These are phyloP conservation scores for Noctua pronuba DNA, from an alignment of 2,888 invertebrate genomes.

Conservation along the genomic window DNA sequence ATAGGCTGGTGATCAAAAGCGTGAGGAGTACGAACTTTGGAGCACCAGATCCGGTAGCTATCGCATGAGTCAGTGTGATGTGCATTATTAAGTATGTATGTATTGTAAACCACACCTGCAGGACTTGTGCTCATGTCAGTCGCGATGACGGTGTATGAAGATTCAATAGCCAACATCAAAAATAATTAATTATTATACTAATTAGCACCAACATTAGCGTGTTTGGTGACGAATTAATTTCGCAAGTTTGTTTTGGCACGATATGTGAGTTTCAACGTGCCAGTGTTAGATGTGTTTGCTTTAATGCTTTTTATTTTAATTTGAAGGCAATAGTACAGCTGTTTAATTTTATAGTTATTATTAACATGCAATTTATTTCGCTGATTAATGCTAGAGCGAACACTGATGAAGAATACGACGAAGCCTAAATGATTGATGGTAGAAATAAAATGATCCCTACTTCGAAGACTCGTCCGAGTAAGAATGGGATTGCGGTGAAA, in stretches of 20 bases:
- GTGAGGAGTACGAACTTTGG: constrained; percentile 58
- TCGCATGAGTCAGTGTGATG: constrained; percentile 73
- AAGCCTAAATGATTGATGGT: constrained; percentile 68
- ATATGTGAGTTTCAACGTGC: constrained; percentile 45
- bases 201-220: constrained; percentile 73
- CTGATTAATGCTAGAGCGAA: constrained; percentile 64
- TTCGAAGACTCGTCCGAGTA: constrained; percentile 10
- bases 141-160: constrained; percentile 70
- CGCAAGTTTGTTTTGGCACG: constrained; percentile 68
- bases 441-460: constrained; percentile 57
- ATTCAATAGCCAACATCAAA: constrained; percentile 72
- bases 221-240: constrained; percentile 68
- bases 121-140: constrained; percentile 75
- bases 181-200: constrained; percentile 64
- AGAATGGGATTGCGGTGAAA: constrained; percentile 28
- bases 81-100: constrained; percentile 75
- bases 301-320: constrained; percentile 55
- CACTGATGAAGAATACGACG: constrained; percentile 69
- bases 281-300: constrained; percentile 63
- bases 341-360: constrained; percentile 58
- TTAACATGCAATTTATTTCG: constrained; percentile 66
- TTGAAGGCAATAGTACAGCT: constrained; percentile 59
- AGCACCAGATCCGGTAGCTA: constrained; percentile 67
- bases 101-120: constrained; percentile 76
- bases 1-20: constrained; percentile 66